A percentile compares a stretch with the other conserved stretches of the same genome.
Conservation (phyloP, 2,113 vertebrate species). For the Ondatra zibethicus region DNA sequence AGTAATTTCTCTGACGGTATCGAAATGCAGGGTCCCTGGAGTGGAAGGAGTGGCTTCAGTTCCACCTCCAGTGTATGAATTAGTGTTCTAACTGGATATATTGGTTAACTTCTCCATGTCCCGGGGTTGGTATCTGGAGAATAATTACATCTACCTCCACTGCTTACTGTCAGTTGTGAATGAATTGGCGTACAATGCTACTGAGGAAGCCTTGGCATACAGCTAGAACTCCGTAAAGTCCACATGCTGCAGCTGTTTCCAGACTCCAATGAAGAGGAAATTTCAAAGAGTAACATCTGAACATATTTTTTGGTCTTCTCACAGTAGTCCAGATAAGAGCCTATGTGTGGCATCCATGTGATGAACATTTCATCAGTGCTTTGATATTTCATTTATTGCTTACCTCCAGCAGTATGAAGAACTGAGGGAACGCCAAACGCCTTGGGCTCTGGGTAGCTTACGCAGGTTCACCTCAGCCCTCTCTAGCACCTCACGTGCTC, state of each 20-base stretch:
- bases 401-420: background rate
- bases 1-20: background rate
- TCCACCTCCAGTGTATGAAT: background rate
- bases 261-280: background rate
- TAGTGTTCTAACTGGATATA: background rate
- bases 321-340: background rate
- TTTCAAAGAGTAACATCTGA: conserved; percentile 34
- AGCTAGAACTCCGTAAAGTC: background rate
- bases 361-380: conserved; percentile 46
- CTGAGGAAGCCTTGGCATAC: background rate
- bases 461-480: background rate
- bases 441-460: background rate
- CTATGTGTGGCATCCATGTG: background rate
- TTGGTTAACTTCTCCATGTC: background rate
- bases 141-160: background rate
- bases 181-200: background rate
- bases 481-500: background rate
- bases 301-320: background rate
- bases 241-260: background rate
- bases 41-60: background rate
- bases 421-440: background rate
- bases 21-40: background rate
- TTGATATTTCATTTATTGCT: conserved; percentile 57
- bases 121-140: background rate
- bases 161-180: background rate